phyloP scores from a whole-genome alignment of 2,113 vertebrate species.

The Noturus placidus region DNA sequence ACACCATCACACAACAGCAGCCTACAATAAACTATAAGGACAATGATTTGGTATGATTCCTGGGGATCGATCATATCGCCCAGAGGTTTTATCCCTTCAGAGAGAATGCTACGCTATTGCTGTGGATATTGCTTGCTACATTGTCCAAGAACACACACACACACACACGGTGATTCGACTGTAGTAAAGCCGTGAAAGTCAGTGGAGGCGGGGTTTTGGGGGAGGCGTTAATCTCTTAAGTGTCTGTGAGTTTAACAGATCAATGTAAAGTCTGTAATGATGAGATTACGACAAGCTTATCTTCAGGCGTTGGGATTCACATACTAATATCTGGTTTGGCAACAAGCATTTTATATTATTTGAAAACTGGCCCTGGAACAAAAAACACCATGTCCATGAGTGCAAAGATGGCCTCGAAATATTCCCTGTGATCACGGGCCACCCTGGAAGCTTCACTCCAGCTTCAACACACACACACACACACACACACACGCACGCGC shows the following conservation, averaged over 20 bases:
- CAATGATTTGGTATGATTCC: conserved; percentile 47
- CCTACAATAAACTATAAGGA: conserved; percentile 9
- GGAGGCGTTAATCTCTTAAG: neutral
- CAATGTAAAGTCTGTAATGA: neutral
- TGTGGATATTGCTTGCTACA: conserved; percentile 62
- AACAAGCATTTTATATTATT: conserved; percentile 3
- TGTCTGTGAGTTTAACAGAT: neutral
- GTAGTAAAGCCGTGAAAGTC: conserved; percentile 27
- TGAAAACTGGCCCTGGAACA: neutral
- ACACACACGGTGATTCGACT: neutral
- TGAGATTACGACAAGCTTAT: neutral
- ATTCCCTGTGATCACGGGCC: conserved; percentile 4
- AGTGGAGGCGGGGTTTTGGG: neutral
- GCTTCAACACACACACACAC: conserved; percentile 19
- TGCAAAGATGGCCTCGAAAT: conserved; percentile 42
- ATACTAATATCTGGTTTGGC: conserved; percentile 22
- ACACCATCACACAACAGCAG: conserved; percentile 26
- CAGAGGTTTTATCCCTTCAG: conserved; percentile 36
- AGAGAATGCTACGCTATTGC: conserved; percentile 54
- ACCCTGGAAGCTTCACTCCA: conserved; percentile 2
- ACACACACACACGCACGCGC: neutral
- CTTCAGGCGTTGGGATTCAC: neutral
- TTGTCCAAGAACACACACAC: conserved; percentile 17
- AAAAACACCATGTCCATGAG: conserved; percentile 20
- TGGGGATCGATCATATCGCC: conserved; percentile 41